Base-by-base conservation (phyloP, 2,797 vertebrate species). In the Mormyrus proboscirostris region DNA sequence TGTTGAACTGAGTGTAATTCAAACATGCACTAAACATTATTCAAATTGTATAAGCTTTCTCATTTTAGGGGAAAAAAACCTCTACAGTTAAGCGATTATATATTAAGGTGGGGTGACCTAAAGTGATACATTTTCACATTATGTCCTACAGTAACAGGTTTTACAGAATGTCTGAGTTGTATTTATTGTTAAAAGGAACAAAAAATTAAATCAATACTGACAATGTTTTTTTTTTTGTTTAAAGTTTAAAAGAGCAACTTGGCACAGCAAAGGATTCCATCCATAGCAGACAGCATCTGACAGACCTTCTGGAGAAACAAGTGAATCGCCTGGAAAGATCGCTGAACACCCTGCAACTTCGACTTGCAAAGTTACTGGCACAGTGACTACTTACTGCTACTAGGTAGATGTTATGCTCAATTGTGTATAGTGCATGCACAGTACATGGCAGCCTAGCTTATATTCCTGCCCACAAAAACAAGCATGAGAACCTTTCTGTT, bases 211-310 rank as follows among this genome's bases (percentile, higher is more conserved):
- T 29, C 29, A 29, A 29, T 29, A 29, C 29, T 29, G 10, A 51
- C 12, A 29, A 3, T 38, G 9, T 4, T 16, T 87, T 88, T 33
- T 47, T 62, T 88, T 55, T 86, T 55, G 55, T 44, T 25, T 92
- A 41, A 90, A 97, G 96, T 91, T 90, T 97, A 90, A 96, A 94
- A 92, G 93, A 95, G 90, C 90, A 57, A 73, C 92, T 96, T 1
- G 85, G 92, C 88, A 93, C 89, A 89, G 94, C 95, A 0, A 92
- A 90, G 88, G 88, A 92, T 1, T 94, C 91, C 73, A 94, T 96
- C 49, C 53, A 91, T 0, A 89, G 92, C 90, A 93, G 93, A 90
- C 93, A 94, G n/a, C 82, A 90, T 16, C 85, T 90, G 90, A 93
- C 93, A 22, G 92, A 89, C 69, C 73, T 91, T 88, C 94, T 97